Evolutionary conservation across 2,888 invertebrate genomes (phyloP).

Genomic region (Morinoia aosen): DNA sequence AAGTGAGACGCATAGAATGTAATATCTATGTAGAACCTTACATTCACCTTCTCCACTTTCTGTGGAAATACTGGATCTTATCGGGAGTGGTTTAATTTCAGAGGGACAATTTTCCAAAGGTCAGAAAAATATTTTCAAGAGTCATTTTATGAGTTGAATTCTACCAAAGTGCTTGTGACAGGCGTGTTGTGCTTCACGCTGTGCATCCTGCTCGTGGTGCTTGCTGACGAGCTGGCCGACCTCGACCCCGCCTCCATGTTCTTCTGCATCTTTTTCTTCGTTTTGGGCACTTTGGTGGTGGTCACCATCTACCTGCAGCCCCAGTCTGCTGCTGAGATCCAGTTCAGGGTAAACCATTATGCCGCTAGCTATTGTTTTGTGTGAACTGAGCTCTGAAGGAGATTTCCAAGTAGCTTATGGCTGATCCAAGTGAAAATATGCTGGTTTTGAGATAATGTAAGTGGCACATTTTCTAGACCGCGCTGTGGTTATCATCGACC

Average conservation of each 20-base stretch:
- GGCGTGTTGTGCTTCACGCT: slow-evolving; percentile 48
- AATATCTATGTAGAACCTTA: no score
- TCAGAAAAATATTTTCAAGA: no score
- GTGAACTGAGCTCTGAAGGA: no score
- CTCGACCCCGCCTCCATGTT: slow-evolving; percentile 60
- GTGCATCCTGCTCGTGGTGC: slow-evolving; percentile 24
- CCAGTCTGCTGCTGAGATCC: slow-evolving; percentile 76
- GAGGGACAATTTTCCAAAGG: no score
- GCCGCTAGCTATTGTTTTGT: neutral
- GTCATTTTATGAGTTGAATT: no score
- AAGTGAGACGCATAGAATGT: no score
- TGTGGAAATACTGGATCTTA: no score
- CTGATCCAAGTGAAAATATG: no score
- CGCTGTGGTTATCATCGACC: neutral
- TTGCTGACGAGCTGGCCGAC: neutral
- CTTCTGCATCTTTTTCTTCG: slow-evolving; percentile 75
- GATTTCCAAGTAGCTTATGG: no score
- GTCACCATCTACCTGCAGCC: slow-evolving; percentile 82
- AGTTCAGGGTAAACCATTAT: slow-evolving; percentile 78
- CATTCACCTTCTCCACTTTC: no score
- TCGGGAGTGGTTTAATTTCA: no score
- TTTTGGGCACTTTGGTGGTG: slow-evolving; percentile 71
- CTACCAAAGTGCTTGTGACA: neutral
- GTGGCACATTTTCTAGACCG: neutral
- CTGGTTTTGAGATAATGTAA: neutral